These are phyloP conservation scores for Orthosia incerta DNA, from an alignment of 2,888 invertebrate genomes.

Conservation along the genomic window DNA sequence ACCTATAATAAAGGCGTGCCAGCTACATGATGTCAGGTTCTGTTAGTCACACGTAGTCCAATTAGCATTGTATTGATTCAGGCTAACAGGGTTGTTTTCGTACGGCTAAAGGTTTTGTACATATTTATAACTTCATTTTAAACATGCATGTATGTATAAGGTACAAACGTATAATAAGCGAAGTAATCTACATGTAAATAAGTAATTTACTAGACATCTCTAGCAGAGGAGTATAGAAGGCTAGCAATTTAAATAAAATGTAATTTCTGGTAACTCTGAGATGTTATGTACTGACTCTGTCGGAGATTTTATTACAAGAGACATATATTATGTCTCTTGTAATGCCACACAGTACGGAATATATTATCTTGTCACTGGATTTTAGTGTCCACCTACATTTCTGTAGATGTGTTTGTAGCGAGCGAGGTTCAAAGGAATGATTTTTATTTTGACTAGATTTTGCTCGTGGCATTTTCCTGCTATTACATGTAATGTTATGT, in stretches of 20 bases:
- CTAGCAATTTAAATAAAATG: conserved; percentile 41
- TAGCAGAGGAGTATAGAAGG: conserved; percentile 20
- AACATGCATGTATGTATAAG: not conserved
- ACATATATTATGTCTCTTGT: not conserved
- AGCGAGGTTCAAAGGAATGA: not conserved
- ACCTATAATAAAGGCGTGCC: not conserved
- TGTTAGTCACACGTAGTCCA: conserved; percentile 20
- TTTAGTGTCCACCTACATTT: conserved; percentile 13
- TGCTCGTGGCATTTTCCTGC: not conserved
- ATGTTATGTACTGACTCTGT: conserved; percentile 6
- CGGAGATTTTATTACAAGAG: conserved; percentile 35
- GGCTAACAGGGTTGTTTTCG: conserved; percentile 29
- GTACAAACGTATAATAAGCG: conserved; percentile 16
- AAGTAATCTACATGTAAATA: conserved; percentile 54
- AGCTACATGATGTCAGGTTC: not conserved
- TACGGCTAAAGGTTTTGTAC: conserved; percentile 5
- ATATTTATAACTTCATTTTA: conserved; percentile 29
- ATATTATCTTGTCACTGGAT: conserved; percentile 25
- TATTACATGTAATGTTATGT: not conserved
- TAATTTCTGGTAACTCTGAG: conserved; percentile 34
- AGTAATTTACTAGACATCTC: conserved; percentile 28
- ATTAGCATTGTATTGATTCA: conserved; percentile 45
- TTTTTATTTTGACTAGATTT: conserved; percentile 4
- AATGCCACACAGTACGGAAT: not conserved
- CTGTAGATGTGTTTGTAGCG: not conserved